Base-by-base conservation (phyloP, 2,888 invertebrate species). In the Shargacucullia verbasci region DNA sequence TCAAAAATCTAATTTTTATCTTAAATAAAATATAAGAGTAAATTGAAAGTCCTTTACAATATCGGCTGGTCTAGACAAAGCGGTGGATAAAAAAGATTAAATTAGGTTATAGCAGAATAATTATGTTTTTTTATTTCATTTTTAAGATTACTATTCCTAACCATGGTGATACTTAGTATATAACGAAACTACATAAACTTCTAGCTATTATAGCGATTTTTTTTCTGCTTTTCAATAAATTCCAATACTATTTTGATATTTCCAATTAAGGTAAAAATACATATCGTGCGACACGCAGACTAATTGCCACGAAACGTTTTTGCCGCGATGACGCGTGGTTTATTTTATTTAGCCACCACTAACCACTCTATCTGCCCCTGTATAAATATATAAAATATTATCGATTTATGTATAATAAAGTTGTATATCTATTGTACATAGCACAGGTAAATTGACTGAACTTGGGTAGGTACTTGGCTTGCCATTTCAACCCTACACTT, bases 401-500 rank as follows among this genome's bases (percentile, higher is more conserved):
- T 73, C 56, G 53, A 73, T 63, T 52, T 33, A 20, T 54, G n/a
- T n/a, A n/a, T n/a, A 63, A 58, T 63, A 75, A 70, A 65, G 45
- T 60, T 59, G 57, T 70, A 71, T 63, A 64, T 63, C 46, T 56
- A 61, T 56, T 60, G 20, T n/a, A 43, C 47, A 43, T 50, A 53
- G 62, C 50, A 55, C 59, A 63, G 56, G 74, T 78, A 79, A n/a
- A 80, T 79, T 73, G 70, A 55, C 56, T 70, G 74, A 77, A 78
- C 79, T 79, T 72, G 52, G 54, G 59, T 82, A 80, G 54, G 59
- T 82, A 80, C 70, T 74, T 81, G 70, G 70, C 67, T 64, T 61
- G 71, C 69, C 72, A 75, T 64, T 77, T 70, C 77, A 72, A 81
- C 83, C 83, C 82, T 79, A 79, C 82, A 85, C 81, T 85, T 83